Evolutionary conservation across 2,888 invertebrate species (phyloP).

Genomic region (Brachynemurus nebulosus): DNA sequence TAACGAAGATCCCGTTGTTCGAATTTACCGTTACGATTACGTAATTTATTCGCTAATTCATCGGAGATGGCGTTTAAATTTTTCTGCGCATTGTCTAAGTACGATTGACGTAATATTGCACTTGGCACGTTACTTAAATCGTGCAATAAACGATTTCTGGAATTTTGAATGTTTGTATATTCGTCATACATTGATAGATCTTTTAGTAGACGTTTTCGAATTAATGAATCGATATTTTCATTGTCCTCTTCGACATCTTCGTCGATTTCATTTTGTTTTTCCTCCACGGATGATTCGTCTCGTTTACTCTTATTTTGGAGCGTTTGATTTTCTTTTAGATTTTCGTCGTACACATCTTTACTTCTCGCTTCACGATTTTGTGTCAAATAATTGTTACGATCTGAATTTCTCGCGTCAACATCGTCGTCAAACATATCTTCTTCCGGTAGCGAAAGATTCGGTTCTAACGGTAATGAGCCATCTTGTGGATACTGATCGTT

Average conservation of each 20-base stretch:
- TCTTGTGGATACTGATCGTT: constrained; percentile 6
- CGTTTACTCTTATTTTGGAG: constrained; percentile 5
- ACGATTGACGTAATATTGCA: constrained; percentile 31
- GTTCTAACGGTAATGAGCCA: constrained; percentile 2
- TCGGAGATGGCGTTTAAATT: constrained; percentile 18
- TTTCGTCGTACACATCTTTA: constrained; percentile 17
- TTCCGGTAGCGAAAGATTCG: constrained; percentile 8
- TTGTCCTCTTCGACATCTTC: background rate
- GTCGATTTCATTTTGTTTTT: constrained; percentile 1
- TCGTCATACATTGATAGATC: constrained; percentile 23
- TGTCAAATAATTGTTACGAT: constrained; percentile 20
- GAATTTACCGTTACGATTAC: constrained; percentile 24
- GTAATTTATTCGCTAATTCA: background rate
- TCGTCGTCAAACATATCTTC: constrained; percentile 17
- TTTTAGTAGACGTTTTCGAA: constrained; percentile 24
- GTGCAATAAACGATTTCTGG: constrained; percentile 26
- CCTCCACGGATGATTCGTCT: background rate
- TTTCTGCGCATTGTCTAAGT: constrained; percentile 28
- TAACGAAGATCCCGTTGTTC: constrained; percentile 28
- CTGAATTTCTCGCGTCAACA: constrained; percentile 18
- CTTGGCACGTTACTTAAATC: constrained; percentile 29
- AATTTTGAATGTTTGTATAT: constrained; percentile 27
- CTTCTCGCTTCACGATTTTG: constrained; percentile 28
- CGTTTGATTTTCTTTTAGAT: background rate
- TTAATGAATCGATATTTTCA: background rate